Percentiles rank a stretch among this genome's conserved stretches.
These are phyloP conservation scores for Potamarius usumacintae DNA, from an alignment of 2,113 vertebrate species.

Conservation along the genomic window DNA sequence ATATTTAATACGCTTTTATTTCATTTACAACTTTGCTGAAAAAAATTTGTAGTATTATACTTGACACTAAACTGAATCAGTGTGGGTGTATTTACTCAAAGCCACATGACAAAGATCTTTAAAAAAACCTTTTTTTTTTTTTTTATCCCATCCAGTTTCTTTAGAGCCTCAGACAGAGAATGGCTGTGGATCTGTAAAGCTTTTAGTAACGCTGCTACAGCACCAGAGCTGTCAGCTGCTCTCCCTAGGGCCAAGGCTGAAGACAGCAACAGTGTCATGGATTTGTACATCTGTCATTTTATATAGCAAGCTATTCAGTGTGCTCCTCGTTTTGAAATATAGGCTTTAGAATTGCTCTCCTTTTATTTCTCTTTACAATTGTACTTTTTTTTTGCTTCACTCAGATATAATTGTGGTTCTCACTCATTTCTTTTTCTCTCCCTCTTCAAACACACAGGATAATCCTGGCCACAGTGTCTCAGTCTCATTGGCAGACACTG, in stretches of 20 bases:
- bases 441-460: background rate
- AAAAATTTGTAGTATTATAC: background rate
- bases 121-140: background rate
- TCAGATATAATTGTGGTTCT: background rate
- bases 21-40: background rate
- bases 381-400: background rate
- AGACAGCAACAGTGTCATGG: background rate
- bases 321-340: background rate
- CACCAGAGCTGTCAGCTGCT: background rate
- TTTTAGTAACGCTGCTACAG: background rate
- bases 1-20: background rate
- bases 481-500: background rate
- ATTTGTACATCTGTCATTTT: background rate
- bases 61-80: background rate
- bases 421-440: background rate
- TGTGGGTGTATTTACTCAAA: background rate
- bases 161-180: background rate
- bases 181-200: background rate
- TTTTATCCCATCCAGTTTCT: background rate
- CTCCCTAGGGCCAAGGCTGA: slow-evolving; percentile 13
- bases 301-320: background rate
- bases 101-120: background rate
- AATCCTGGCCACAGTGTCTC: background rate
- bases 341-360: background rate
- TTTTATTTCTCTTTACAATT: background rate